phyloP scores from a whole-genome alignment of 2,797 vertebrate genomes.

The Ctenopoma kingsleyae region DNA sequence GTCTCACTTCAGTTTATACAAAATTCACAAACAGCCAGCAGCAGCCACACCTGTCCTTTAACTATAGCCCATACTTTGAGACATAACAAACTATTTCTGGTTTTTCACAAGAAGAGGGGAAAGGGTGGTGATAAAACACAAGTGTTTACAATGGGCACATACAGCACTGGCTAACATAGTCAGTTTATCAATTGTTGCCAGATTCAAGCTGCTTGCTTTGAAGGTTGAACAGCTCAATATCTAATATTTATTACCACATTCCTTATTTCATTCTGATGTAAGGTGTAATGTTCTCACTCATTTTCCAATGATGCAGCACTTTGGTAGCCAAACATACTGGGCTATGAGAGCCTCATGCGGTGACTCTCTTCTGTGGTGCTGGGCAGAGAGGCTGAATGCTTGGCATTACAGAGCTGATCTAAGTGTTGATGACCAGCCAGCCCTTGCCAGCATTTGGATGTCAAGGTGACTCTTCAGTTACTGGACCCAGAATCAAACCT shows the following conservation, averaged over 20 bases:
- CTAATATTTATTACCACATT: conserved; percentile 25
- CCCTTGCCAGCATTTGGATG: conserved; percentile 75
- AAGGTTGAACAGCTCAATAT: conserved; percentile 17
- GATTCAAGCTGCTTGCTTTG: conserved; percentile 31
- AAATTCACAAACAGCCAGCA: conserved; percentile 10
- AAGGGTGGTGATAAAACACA: conserved; percentile 38
- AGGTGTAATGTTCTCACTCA: conserved; percentile 40
- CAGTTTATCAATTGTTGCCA: conserved; percentile 29
- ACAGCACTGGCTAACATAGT: neutral
- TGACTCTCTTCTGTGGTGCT: conserved; percentile 63
- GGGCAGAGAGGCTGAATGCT: conserved; percentile 40
- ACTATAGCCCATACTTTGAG: conserved; percentile 25
- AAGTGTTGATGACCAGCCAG: conserved; percentile 64
- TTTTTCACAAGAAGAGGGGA: conserved; percentile 45
- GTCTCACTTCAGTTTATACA: conserved; percentile 14
- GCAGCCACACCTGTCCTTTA: conserved; percentile 44
- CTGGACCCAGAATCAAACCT: conserved; percentile 52
- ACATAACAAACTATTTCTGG: conserved; percentile 41
- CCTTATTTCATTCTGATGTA: conserved; percentile 24
- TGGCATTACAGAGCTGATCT: conserved; percentile 57
- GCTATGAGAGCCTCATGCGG: conserved; percentile 62
- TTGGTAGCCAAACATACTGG: conserved; percentile 58
- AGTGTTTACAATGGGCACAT: conserved; percentile 30
- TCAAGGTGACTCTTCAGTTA: conserved; percentile 77
- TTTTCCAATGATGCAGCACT: conserved; percentile 70